These are phyloP conservation scores for Drosophila austrosaltans DNA, from an alignment of 2,888 invertebrate species.

Conservation along the genomic window DNA sequence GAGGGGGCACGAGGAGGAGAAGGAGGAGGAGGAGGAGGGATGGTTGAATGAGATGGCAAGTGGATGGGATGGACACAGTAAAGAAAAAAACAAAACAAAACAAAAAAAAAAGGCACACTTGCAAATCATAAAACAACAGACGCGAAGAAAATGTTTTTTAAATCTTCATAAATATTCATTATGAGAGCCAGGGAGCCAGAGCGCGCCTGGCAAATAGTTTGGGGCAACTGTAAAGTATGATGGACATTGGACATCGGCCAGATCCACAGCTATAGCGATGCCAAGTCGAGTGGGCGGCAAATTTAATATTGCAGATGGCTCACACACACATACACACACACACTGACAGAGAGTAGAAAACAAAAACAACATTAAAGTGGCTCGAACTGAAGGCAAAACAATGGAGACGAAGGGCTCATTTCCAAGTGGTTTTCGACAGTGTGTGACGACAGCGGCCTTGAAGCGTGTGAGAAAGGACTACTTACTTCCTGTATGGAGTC, in stretches of 20 bases:
- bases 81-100: background rate
- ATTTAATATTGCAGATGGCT: constrained; percentile 72
- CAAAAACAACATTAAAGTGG: constrained; percentile 51
- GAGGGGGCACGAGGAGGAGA: background rate
- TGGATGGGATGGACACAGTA: background rate
- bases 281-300: constrained; percentile 41
- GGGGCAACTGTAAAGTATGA: constrained; percentile 55
- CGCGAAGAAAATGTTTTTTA: constrained; percentile 80
- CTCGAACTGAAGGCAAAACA: constrained; percentile 35
- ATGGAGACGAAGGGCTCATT: constrained; percentile 32
- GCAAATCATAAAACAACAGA: constrained; percentile 82
- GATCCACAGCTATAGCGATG: background rate
- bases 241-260: constrained; percentile 45
- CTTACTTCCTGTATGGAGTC: background rate
- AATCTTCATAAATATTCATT: constrained; percentile 83
- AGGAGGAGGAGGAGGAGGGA: background rate
- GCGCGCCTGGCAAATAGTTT: constrained; percentile 71
- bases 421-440: constrained; percentile 20
- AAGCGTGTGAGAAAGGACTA: constrained; percentile 2
- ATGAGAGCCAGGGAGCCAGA: constrained; percentile 33
- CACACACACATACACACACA: constrained; percentile 58
- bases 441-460: constrained; percentile 21
- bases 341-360: constrained; percentile 37
- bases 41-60: no score
- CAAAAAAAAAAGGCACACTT: constrained; percentile 64